Percentiles rank a stretch among this genome's conserved stretches.
These are phyloP conservation scores for Tringa solitaria DNA, from an alignment of 2,113 vertebrate genomes.

Conservation along the genomic window DNA sequence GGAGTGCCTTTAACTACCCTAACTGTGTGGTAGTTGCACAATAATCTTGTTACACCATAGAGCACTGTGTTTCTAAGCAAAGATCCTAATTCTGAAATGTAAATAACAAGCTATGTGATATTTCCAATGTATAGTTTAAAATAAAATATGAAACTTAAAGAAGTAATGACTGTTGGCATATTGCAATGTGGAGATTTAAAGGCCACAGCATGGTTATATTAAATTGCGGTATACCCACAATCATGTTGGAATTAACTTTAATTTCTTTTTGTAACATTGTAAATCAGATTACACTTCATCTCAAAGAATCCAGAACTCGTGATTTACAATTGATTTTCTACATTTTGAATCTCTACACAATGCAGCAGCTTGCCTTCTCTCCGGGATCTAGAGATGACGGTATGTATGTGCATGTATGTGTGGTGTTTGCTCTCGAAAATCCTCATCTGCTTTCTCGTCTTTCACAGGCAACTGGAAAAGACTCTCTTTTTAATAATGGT, in stretches of 20 bases:
- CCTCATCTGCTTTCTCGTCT: background rate
- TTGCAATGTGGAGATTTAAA: conserved; percentile 54
- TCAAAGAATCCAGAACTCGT: conserved; percentile 19
- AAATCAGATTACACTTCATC: conserved; percentile 41
- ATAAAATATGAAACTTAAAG: conserved; percentile 55
- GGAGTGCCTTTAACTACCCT: conserved; percentile 64
- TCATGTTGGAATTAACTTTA: conserved; percentile 45
- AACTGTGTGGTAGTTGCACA: conserved; percentile 40
- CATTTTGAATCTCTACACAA: conserved; percentile 13
- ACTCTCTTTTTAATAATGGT: background rate
- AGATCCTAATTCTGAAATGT: conserved; percentile 47
- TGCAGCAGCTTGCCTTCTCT: conserved; percentile 42
- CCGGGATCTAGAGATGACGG: background rate
- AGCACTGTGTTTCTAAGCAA: conserved; percentile 16
- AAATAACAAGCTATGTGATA: conserved; percentile 67
- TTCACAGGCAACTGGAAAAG: background rate
- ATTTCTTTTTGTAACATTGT: conserved; percentile 57
- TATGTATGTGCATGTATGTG: background rate
- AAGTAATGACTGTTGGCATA: conserved; percentile 47
- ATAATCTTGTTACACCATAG: conserved; percentile 13
- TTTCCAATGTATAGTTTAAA: conserved; percentile 66
- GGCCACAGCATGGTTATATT: conserved; percentile 63
- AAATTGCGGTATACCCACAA: conserved; percentile 46
- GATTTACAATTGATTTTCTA: conserved; percentile 37
- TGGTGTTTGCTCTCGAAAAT: background rate